Evolutionary conservation across 2,113 vertebrate species (phyloP).

Genomic region (Sylvia atricapilla): DNA sequence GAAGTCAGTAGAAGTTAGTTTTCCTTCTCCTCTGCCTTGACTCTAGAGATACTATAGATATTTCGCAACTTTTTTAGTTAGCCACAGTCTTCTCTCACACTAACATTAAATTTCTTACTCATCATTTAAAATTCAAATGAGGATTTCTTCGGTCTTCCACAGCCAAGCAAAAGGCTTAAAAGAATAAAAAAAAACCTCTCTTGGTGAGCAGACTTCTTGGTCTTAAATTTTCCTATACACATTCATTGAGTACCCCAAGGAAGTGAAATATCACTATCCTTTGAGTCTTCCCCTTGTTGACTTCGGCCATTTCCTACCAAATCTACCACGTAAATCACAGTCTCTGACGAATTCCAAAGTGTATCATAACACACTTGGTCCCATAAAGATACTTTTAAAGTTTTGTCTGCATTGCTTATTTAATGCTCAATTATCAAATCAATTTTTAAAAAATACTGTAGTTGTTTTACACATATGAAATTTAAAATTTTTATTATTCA

Average conservation of each 20-base stretch:
- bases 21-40: neutral
- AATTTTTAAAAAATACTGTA: neutral
- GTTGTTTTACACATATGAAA: neutral
- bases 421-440: neutral
- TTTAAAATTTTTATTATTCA: neutral
- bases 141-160: neutral
- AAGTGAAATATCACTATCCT: neutral
- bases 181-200: neutral
- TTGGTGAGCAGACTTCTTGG: neutral
- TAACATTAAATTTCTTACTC: neutral
- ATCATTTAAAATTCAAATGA: neutral
- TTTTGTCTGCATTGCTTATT: neutral
- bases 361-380: neutral
- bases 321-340: neutral
- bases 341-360: neutral
- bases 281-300: neutral
- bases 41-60: fast-evolving
- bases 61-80: neutral
- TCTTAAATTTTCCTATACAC: neutral
- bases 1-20: neutral
- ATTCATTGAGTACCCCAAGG: neutral
- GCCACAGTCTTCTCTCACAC: neutral
- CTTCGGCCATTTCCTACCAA: neutral
- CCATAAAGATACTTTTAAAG: neutral
- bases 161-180: neutral